phyloP scores from a whole-genome alignment of 1,140 invertebrate species.

The Nylanderia fulva region DNA sequence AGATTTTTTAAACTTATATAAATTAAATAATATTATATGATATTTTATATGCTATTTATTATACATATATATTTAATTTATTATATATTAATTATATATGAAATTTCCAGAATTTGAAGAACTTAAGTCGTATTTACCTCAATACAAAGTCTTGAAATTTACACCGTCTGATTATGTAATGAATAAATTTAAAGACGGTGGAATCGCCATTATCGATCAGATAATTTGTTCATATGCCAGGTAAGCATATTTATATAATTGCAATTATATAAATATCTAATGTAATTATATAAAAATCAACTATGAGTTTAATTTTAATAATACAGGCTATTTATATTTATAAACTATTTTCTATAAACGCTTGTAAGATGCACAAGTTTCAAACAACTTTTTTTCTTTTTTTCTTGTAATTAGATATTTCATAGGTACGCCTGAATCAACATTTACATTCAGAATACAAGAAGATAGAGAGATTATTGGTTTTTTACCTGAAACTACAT shows the following conservation, averaged over 20 bases:
- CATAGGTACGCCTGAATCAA: too few species aligned
- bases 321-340: not conserved
- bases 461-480: constrained; percentile 98
- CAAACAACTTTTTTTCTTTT: constrained; percentile 44
- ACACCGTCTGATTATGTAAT: constrained; percentile 82
- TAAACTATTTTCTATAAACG: not conserved
- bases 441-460: constrained; percentile 94
- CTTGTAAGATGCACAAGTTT: constrained; percentile 8
- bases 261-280: too few species aligned
- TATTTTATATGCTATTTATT: too few species aligned
- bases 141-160: constrained; percentile 86
- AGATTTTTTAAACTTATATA: not conserved
- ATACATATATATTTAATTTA: too few species aligned
- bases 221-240: constrained; percentile 96
- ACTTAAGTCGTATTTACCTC: constrained; percentile 83
- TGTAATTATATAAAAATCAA: too few species aligned
- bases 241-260: constrained; percentile 78
- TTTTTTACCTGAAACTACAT: constrained; percentile 93
- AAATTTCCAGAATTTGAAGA: constrained; percentile 86
- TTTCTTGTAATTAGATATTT: constrained; percentile 7
- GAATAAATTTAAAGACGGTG: constrained; percentile 92
- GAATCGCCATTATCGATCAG: constrained; percentile 97
- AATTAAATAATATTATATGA: constrained; percentile 28
- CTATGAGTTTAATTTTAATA: constrained; percentile 1
- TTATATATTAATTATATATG: too few species aligned